Evolutionary conservation across 2,888 invertebrate species (phyloP).

Genomic region (Nomada hirtipes): DNA sequence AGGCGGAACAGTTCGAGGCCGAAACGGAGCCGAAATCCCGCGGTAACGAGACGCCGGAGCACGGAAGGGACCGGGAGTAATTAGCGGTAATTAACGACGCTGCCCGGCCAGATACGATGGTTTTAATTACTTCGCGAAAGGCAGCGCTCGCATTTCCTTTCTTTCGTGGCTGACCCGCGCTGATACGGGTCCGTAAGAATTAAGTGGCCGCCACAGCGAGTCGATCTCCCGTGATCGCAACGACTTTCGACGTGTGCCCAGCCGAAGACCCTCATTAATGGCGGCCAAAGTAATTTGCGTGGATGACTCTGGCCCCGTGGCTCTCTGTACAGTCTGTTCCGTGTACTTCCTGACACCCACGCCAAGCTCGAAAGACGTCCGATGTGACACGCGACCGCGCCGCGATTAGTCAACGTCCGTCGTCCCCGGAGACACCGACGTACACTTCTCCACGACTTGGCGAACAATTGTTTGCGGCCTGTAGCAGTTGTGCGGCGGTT

Average conservation of each 20-base stretch:
- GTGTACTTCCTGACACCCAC: constrained; percentile 72
- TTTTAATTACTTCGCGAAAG: constrained; percentile 72
- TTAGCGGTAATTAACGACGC: constrained; percentile 72
- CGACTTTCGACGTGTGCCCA: constrained; percentile 72
- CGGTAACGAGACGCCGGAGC: constrained; percentile 52
- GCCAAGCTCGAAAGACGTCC: constrained; percentile 35
- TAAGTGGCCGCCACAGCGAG: constrained; percentile 64
- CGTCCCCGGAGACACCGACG: constrained; percentile 20
- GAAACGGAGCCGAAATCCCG: constrained; percentile 49
- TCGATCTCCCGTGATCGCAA: constrained; percentile 69
- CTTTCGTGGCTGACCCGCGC: constrained; percentile 66
- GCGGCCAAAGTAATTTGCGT: constrained; percentile 77
- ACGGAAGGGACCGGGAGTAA: constrained; percentile 59
- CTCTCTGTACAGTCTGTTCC: constrained; percentile 37
- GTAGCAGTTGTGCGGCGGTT: too few species aligned
- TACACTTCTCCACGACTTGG: neutral
- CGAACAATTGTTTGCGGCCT: neutral
- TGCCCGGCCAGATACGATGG: constrained; percentile 65
- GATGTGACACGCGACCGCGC: constrained; percentile 75
- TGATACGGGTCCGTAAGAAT: constrained; percentile 66
- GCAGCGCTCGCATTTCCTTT: constrained; percentile 67
- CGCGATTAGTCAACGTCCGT: constrained; percentile 74
- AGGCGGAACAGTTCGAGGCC: constrained; percentile 13
- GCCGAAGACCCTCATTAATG: constrained; percentile 76
- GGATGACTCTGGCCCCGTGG: constrained; percentile 74